These are phyloP conservation scores for Pygmarrhopalites habei DNA, from an alignment of 1,140 invertebrate genomes.

Conservation along the genomic window DNA sequence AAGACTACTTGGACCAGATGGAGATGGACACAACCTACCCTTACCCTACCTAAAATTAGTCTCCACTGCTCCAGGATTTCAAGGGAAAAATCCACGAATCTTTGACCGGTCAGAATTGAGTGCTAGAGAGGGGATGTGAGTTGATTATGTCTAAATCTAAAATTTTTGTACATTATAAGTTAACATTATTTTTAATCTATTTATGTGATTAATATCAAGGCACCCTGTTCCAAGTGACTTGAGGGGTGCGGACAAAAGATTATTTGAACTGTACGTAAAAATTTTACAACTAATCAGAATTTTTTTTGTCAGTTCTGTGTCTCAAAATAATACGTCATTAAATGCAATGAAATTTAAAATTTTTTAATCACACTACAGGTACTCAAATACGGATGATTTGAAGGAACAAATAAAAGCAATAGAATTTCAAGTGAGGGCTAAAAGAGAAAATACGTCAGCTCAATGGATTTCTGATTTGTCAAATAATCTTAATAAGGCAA, in stretches of 20 bases:
- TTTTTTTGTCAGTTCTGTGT: too few species aligned
- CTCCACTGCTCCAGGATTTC: constrained; percentile 3
- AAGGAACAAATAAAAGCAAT: constrained; percentile 8
- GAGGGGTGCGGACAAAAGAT: constrained; percentile 1
- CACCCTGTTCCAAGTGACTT: constrained; percentile 1
- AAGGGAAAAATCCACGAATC: constrained; percentile 1
- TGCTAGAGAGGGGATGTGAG: not conserved
- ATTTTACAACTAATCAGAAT: too few species aligned
- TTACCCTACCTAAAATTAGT: constrained; percentile 7
- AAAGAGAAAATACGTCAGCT: not conserved
- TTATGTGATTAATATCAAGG: too few species aligned
- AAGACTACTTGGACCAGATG: constrained; percentile 9
- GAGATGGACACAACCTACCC: constrained; percentile 7
- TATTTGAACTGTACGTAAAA: constrained; percentile 6
- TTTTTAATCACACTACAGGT: too few species aligned
- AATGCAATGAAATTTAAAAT: too few species aligned
- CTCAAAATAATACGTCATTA: too few species aligned
- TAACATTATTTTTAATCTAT: too few species aligned
- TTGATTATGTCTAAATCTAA: not conserved
- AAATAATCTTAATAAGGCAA: constrained; percentile 8
- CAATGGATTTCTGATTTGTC: constrained; percentile 8
- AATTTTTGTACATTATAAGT: not conserved
- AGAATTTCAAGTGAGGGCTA: constrained; percentile 8
- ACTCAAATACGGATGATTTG: constrained; percentile 3
- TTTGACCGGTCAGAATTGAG: constrained; percentile 4